Percentiles rank a stretch among this genome's conserved stretches.
phyloP scores from a whole-genome alignment of 2,797 vertebrate species.

The Perodicticus potto region DNA sequence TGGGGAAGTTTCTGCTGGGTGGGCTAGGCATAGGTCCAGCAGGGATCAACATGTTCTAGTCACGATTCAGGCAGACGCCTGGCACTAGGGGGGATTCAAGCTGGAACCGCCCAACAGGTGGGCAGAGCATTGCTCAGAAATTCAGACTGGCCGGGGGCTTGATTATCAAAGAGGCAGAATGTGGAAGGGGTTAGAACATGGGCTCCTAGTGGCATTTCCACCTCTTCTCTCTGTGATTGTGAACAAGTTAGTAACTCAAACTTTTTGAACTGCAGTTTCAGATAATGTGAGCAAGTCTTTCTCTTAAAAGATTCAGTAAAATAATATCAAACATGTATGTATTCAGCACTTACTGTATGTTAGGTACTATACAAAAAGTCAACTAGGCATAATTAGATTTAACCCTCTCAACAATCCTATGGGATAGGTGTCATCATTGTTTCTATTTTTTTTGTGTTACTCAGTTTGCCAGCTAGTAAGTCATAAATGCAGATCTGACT shows the following conservation, averaged over 20 bases:
- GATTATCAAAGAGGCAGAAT: slow-evolving; percentile 60
- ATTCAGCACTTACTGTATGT: not conserved
- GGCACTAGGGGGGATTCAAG: slow-evolving; percentile 74
- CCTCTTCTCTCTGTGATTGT: not conserved
- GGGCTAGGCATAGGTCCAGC: slow-evolving; percentile 80
- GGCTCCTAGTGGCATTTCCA: slow-evolving; percentile 36
- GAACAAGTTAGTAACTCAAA: slow-evolving; percentile 47
- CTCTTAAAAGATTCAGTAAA: slow-evolving; percentile 35
- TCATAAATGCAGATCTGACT: not conserved
- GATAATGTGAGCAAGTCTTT: slow-evolving; percentile 24
- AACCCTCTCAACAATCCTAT: not conserved
- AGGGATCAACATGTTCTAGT: slow-evolving; percentile 82
- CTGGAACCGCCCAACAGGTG: slow-evolving; percentile 78
- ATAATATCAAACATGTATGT: slow-evolving; percentile 25
- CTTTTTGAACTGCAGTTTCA: slow-evolving; percentile 43
- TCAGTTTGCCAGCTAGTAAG: not conserved
- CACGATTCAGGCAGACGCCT: slow-evolving; percentile 80
- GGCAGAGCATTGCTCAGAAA: slow-evolving; percentile 80
- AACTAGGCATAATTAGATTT: not conserved
- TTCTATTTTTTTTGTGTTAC: not conserved
- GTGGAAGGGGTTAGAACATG: slow-evolving; percentile 6
- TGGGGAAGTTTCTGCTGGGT: slow-evolving; percentile 81
- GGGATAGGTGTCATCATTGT: not conserved
- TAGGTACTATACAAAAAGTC: not conserved
- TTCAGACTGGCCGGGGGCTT: slow-evolving; percentile 68